phyloP scores from a whole-genome alignment of 2,113 vertebrate genomes.

The Antigone vipio region DNA sequence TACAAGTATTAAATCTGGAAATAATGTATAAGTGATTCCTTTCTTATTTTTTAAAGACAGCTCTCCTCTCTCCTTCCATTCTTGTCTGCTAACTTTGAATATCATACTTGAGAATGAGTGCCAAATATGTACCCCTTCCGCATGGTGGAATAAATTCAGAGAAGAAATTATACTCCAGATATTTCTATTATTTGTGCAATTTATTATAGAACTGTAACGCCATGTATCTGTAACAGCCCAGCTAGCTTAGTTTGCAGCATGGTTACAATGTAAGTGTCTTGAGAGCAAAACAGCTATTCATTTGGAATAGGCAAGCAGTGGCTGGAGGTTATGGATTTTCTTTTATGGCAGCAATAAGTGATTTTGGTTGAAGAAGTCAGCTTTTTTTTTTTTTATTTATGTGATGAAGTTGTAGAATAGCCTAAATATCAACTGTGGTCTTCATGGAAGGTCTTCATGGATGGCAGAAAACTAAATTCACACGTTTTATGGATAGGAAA shows the following conservation, averaged over 20 bases:
- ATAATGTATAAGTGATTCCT: background rate
- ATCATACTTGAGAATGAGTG: background rate
- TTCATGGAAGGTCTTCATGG: background rate
- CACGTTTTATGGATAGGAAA: fast-evolving
- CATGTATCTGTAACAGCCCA: background rate
- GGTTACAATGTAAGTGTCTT: background rate
- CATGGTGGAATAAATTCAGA: background rate
- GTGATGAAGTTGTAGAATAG: background rate
- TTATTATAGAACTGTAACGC: background rate
- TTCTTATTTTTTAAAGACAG: background rate
- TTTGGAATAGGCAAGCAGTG: background rate
- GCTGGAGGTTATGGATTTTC: background rate
- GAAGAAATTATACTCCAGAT: background rate
- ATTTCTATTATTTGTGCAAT: background rate
- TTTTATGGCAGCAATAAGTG: background rate
- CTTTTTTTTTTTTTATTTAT: background rate
- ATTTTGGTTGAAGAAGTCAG: background rate
- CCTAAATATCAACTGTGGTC: background rate
- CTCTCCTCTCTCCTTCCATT: background rate
- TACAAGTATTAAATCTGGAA: background rate
- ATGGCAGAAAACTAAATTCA: background rate
- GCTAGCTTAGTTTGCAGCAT: background rate
- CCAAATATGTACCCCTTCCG: background rate
- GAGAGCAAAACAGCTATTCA: background rate
- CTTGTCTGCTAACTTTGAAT: background rate